Base-by-base conservation (phyloP, 2,888 invertebrate species). In the Lepas anatifera region DNA sequence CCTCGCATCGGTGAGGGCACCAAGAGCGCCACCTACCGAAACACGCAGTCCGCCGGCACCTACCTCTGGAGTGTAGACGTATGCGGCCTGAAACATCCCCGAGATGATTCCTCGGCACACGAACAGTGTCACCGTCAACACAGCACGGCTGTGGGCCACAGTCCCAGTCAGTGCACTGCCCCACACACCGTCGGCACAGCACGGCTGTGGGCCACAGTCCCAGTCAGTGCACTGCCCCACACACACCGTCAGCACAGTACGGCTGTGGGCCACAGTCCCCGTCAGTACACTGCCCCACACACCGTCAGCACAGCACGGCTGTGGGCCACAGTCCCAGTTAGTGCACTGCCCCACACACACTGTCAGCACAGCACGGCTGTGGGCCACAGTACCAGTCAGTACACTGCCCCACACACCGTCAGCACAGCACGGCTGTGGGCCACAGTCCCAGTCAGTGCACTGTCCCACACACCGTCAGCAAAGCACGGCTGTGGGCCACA, bases 81-180 rank as follows among this genome's bases (percentile, higher is more conserved):
- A 96, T 0, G 94, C 93, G 0, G 94, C 94, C 84, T 95, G 95
- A 79, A 96, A 96, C 2, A 95, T 87, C 0, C 95, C 95, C 29
- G 95, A 93, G 75, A 95, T 93, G 73, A 95, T 89, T 7, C 92
- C 95, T 75, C 96, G 85, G 0, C 94, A 92, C 75, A 94, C 79
- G 79, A 95, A 95, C 73, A 96, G 81, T 74, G 93, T 86, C 68
- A 90, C 84, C 0, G 94, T 95, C 74, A 95, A 81, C 75, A 87
- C 85, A 10, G 86, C 84, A 39, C 90, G 86, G 73, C 89, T 91
- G 80, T 76, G 84, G 81, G 75, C 41, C 78, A 77, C 72, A 41
- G 27, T 18, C 64, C 66, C 58, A 64, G 48, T 48, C 66, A 69
- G n/a, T 13, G 16, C 16, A 3, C 16, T 18, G 3, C 43, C 39